Percentiles rank a stretch among this genome's conserved stretches.
Evolutionary conservation across 1,140 invertebrate species (phyloP).

Genomic region (Papilio machaon): DNA sequence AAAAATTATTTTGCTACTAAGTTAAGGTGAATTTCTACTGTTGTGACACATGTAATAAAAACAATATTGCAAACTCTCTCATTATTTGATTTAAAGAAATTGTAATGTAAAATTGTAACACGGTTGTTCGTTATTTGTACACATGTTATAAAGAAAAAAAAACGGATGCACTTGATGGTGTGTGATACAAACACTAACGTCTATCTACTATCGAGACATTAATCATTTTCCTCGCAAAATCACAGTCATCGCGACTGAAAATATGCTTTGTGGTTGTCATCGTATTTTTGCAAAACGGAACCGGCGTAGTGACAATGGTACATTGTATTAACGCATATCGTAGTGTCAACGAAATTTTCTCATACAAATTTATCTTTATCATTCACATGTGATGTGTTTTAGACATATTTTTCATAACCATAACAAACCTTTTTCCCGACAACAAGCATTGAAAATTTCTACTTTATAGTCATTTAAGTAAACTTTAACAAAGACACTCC

Average conservation of each 20-base stretch:
- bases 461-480: not conserved
- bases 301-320: not conserved
- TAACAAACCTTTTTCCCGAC: not conserved
- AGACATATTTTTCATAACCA: not conserved
- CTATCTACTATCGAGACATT: not conserved
- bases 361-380: not conserved
- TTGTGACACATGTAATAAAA: not conserved
- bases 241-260: not conserved
- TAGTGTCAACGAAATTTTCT: not conserved
- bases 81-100: too few species aligned
- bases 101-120: too few species aligned
- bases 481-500: not conserved
- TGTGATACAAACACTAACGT: not conserved
- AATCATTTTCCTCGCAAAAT: conserved; percentile 17
- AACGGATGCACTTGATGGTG: too few species aligned
- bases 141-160: too few species aligned
- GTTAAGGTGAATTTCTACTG: too few species aligned
- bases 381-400: not conserved
- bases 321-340: not conserved
- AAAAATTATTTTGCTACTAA: too few species aligned
- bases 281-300: not conserved
- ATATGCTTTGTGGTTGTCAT: not conserved
- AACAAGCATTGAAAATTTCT: not conserved
- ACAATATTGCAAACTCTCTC: not conserved
- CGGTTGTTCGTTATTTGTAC: too few species aligned